phyloP scores from a whole-genome alignment of 2,797 vertebrate genomes.

The Molossus molossus region DNA sequence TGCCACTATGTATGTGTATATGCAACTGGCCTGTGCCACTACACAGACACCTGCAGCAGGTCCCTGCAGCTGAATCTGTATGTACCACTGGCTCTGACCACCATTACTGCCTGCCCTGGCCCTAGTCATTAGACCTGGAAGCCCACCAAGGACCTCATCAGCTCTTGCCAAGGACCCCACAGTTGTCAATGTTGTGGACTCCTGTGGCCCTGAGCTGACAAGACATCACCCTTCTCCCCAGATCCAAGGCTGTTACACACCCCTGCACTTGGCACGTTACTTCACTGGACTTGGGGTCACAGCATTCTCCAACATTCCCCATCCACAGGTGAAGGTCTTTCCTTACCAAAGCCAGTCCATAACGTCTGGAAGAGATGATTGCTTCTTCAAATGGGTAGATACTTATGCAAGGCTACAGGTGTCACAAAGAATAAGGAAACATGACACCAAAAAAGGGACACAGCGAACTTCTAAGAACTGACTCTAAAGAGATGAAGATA shows the following conservation, averaged over 20 bases:
- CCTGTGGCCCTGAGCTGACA: neutral
- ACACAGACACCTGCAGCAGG: neutral
- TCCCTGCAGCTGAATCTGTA: neutral
- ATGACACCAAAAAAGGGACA: neutral
- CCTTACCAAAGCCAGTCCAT: neutral
- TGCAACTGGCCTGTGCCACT: neutral
- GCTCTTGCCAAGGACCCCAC: neutral
- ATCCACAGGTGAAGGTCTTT: neutral
- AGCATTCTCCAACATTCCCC: neutral
- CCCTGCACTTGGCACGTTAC: neutral
- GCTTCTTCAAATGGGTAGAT: neutral
- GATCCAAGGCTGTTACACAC: neutral
- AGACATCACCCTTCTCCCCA: neutral
- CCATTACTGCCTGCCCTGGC: neutral
- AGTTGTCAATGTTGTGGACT: neutral
- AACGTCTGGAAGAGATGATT: neutral
- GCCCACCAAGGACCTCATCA: neutral
- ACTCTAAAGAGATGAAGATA: neutral
- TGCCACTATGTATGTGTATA: neutral
- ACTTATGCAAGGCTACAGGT: neutral
- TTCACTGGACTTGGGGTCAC: neutral
- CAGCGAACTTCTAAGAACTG: neutral
- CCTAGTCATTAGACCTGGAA: neutral
- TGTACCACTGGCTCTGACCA: neutral
- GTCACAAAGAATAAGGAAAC: neutral